phyloP scores from a whole-genome alignment of 2,113 vertebrate genomes.

The Colossoma macropomum region DNA sequence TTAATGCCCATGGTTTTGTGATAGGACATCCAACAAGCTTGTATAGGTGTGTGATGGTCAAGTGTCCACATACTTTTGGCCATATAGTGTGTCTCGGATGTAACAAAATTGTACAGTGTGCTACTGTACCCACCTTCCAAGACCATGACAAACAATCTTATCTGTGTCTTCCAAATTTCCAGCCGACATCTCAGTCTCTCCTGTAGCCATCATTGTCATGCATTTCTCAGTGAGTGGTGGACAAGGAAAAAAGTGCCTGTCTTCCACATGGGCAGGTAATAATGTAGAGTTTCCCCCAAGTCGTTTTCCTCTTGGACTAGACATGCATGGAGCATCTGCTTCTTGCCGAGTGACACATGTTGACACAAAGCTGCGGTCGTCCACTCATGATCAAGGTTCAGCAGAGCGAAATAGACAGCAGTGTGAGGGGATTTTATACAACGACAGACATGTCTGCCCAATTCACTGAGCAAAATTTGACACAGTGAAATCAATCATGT shows the following conservation, averaged over 20 bases:
- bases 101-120: no score
- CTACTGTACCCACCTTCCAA: no score
- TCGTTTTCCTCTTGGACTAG: background rate
- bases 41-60: no score
- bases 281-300: conserved; percentile 6
- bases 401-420: conserved; percentile 37
- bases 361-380: conserved; percentile 37
- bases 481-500: conserved; percentile 45
- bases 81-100: no score
- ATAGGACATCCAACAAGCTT: no score
- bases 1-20: no score
- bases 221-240: background rate
- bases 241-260: background rate
- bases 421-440: conserved; percentile 43
- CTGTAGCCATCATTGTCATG: background rate
- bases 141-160: background rate
- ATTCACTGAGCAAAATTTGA: conserved; percentile 44
- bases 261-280: conserved; percentile 30
- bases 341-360: conserved; percentile 34
- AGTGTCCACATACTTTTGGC: no score
- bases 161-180: conserved; percentile 11
- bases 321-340: conserved; percentile 14
- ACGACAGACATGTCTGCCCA: conserved; percentile 37
- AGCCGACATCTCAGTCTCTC: background rate
- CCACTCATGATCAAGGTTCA: conserved; percentile 32